These are phyloP conservation scores for Cuniculus paca DNA, from an alignment of 2,797 vertebrate genomes.

Conservation along the genomic window DNA sequence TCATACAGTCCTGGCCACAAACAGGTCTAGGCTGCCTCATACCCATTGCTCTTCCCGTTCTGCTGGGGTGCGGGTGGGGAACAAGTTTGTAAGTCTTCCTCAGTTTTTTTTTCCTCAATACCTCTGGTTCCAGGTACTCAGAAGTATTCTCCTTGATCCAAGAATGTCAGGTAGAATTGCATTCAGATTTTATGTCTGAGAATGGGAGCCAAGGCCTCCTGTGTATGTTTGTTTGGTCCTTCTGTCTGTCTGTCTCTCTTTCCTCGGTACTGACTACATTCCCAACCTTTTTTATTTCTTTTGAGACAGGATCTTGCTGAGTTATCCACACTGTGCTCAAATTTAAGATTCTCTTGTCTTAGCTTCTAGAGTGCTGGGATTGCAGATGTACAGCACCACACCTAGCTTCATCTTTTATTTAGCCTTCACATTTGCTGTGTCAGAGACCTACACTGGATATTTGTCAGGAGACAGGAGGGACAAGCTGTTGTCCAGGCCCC, in stretches of 20 bases:
- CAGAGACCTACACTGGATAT: neutral
- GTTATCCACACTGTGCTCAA: neutral
- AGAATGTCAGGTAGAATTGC: neutral
- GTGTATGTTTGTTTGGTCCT: neutral
- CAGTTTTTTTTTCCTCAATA: neutral
- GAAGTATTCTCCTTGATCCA: neutral
- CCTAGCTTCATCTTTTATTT: neutral
- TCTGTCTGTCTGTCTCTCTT: neutral
- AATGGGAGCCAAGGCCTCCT: neutral
- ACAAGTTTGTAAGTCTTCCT: too few species aligned
- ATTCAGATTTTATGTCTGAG: neutral
- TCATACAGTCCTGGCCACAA: neutral
- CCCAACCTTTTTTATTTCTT: neutral
- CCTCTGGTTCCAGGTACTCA: neutral
- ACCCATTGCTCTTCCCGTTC: neutral
- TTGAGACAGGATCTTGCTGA: neutral
- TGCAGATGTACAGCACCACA: neutral
- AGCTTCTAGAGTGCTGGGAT: neutral
- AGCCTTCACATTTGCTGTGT: neutral
- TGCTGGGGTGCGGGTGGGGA: too few species aligned
- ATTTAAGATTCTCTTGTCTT: neutral
- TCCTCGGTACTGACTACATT: neutral
- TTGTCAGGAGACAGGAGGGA: neutral
- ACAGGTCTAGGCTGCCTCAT: neutral
- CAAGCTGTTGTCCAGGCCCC: too few species aligned